phyloP scores from a whole-genome alignment of 2,797 vertebrate species.

The Mionectes olivaceus region DNA sequence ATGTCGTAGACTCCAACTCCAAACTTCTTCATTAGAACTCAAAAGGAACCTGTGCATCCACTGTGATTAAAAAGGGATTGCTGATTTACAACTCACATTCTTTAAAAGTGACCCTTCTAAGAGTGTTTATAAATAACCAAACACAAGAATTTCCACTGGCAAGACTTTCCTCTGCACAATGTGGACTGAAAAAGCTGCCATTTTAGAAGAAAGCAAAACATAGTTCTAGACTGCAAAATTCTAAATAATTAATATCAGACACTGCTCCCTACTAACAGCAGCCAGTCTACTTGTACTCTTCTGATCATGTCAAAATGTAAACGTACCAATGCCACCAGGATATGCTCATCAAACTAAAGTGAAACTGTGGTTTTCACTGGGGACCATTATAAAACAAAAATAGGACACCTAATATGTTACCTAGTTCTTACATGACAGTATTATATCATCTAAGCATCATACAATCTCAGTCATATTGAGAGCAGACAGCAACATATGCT shows the following conservation, averaged over 20 bases:
- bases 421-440: not conserved
- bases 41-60: not conserved
- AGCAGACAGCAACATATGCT: not conserved
- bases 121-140: not conserved
- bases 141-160: not conserved
- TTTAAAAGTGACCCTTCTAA: constrained; percentile 21
- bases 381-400: not conserved
- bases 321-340: not conserved
- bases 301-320: not conserved
- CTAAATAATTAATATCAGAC: not conserved
- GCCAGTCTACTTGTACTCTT: not conserved
- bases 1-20: not conserved
- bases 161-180: not conserved
- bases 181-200: not conserved
- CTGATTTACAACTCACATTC: not conserved
- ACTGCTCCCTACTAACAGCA: not conserved
- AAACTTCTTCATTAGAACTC: not conserved
- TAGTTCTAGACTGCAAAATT: not conserved
- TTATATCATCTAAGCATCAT: not conserved
- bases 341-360: not conserved
- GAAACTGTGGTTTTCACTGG: not conserved
- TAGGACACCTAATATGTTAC: not conserved
- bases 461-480: not conserved
- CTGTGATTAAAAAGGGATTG: not conserved
- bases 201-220: not conserved